Evolutionary conservation across 2,113 vertebrate species (phyloP).

Genomic region (Dryoscopus gambensis): DNA sequence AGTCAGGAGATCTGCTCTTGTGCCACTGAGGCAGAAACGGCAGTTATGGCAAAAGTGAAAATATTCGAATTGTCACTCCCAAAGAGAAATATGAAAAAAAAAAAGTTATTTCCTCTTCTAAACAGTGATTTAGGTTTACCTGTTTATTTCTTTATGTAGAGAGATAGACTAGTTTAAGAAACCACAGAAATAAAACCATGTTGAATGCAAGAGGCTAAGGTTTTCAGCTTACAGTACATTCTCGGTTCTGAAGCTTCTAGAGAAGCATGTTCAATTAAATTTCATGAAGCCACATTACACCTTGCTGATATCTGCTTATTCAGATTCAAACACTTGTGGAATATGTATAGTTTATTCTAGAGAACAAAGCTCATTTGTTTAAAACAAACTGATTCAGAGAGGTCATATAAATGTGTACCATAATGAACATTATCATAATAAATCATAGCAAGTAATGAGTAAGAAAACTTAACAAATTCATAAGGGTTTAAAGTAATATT

Average conservation of each 20-base stretch:
- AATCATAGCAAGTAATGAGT: not conserved
- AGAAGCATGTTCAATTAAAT: not conserved
- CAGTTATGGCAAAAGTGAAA: not conserved
- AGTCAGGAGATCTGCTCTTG: not conserved
- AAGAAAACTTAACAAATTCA: not conserved
- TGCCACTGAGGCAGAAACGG: not conserved
- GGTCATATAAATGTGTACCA: not conserved
- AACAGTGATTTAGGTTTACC: not conserved
- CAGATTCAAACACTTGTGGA: not conserved
- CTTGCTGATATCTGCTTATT: not conserved
- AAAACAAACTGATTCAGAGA: not conserved
- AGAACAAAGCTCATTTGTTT: not conserved
- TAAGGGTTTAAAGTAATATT: not conserved
- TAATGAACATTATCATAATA: not conserved
- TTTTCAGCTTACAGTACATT: not conserved
- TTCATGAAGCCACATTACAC: not conserved
- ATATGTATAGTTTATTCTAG: not conserved
- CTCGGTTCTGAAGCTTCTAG: not conserved
- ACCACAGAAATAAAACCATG: not conserved
- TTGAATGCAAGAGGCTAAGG: not conserved
- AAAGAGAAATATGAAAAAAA: not conserved
- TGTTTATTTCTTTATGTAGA: not conserved
- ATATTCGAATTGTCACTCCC: not conserved
- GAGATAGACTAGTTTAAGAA: not conserved
- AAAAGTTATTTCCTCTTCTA: not conserved